Conservation (phyloP, 2,888 invertebrate genomes). For the Chloroclysta siterata region DNA sequence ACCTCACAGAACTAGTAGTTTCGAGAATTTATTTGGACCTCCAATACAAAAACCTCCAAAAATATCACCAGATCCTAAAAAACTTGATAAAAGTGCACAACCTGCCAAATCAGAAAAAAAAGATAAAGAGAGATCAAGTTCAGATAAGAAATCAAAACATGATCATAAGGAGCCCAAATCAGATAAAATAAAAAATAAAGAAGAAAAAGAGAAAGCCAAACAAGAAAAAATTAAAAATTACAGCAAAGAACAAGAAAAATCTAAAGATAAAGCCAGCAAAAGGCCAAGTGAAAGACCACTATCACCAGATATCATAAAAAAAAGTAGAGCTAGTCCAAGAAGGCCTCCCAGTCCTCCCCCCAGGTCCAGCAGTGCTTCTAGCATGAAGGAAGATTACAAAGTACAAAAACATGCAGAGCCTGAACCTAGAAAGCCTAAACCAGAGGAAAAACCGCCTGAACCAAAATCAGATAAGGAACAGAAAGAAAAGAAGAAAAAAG, state of each 20-base stretch:
- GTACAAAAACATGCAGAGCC: conserved; percentile 64
- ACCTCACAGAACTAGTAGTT: conserved; percentile 86
- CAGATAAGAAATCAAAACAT: conserved; percentile 79
- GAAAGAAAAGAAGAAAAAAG: conserved; percentile 85
- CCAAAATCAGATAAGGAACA: conserved; percentile 81
- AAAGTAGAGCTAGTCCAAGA: conserved; percentile 70
- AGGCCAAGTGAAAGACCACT: conserved; percentile 72
- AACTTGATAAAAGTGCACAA: conserved; percentile 66
- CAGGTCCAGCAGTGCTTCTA: conserved; percentile 73
- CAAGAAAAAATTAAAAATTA: conserved; percentile 80
- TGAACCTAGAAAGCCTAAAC: conserved; percentile 70
- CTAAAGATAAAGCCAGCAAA: conserved; percentile 84
- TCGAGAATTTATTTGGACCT: conserved; percentile 92
- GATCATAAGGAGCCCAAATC: conserved; percentile 76
- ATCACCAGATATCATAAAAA: conserved; percentile 73
- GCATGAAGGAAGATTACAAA: conserved; percentile 77
- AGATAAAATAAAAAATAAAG: conserved; percentile 77
- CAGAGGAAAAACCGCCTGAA: conserved; percentile 82
- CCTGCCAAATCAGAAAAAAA: conserved; percentile 79
- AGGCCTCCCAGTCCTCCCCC: conserved; percentile 68
- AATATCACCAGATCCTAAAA: conserved; percentile 88
- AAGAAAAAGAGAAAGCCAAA: conserved; percentile 79
- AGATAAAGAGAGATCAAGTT: conserved; percentile 81
- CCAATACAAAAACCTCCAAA: conserved; percentile 92
- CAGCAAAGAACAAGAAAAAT: conserved; percentile 83